Base-by-base conservation (phyloP, 2,797 vertebrate species). In the Anas acuta region DNA sequence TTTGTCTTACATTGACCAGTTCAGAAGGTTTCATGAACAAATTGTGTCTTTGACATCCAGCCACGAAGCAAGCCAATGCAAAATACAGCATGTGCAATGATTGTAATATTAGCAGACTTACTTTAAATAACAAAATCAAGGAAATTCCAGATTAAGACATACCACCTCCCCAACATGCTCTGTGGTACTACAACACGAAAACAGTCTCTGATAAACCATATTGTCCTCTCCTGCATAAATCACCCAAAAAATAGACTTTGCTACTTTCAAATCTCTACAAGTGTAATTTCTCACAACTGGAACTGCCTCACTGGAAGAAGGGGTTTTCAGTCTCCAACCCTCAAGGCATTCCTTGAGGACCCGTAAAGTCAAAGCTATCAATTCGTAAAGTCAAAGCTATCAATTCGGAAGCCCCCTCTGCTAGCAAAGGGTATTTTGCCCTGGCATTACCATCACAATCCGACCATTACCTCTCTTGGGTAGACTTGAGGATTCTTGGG, bases 11-110 rank as follows among this genome's bases (percentile, higher is more conserved):
- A 41, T 32, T 43, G 83, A 54, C 67, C 83, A 77, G 58, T 90
- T 93, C 88, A 86, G 72, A 75, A 88, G 61, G 81, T 69, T 91
- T 95, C 53, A 65, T 54, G 91, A 92, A 74, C 84, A 92, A 88
- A 70, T 39, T 1, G 2, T 37, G 19, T 70, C 35, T 81, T 81
- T 57, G 4, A 25, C 69, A 61, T 60, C 88, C 37, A 80, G 65
- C 81, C 67, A 21, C 53, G 26, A 91, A 93, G 84, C 26, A 22
- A 37, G 70, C 15, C 0, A 1, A 75, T 33, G 58, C 53, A 92
- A 87, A 93, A 72, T 28, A 87, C 43, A 65, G 5, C 7, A 11
- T 5, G 7, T 41, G 43, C 65, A 75, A 58, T 87, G 43, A 43
- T 37, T 18, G 32, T 76, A 22, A 18, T 56, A 57, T 58, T 18